Base-by-base conservation (phyloP, 2,797 vertebrate genomes). In the Pelodytes ibericus region DNA sequence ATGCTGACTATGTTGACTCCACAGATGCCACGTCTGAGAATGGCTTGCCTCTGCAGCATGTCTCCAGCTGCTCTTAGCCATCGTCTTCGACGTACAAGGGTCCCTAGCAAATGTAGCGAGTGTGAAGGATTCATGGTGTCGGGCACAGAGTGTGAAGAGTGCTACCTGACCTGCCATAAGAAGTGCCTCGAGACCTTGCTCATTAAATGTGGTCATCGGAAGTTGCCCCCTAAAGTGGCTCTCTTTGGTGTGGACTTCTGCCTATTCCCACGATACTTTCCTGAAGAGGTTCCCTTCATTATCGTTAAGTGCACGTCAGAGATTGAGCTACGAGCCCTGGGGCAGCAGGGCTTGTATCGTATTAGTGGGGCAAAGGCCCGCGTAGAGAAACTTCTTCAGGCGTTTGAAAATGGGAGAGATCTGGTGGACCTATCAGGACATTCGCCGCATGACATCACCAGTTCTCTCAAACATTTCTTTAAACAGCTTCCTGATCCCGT, bases 141-240 rank as follows among this genome's bases (percentile, higher is more conserved):
- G 76, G 95, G 96, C 27, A 86, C 93, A 0, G 96, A 99, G 85
- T 98, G 97, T n/a, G 95, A 95, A 83, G 95, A 98, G 97, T 99
- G 97, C 39, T 91, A 88, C 22, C 63, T 97, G 81, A 87, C 94
- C 30, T 88, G 96, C 80, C 97, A 99, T 90, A 95, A 94, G 87
- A 97, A 95, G 83, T 99, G 97, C 41, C 91, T 97, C 51, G 95
- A 99, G 80, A 89, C 87, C 41, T 94, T 93, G 77, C 92, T 95
- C 79, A 86, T 92, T 3, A 88, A 93, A 81, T 99, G 97, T n/a
- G 96, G 95, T 53, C 87, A 91, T 79, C 87, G 81, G 80, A 94
- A 89, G 72, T 74, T 91, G 11, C 89, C 89, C 0, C 74, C 76
- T 27, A 82, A 89, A 73, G 91, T 88, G 0, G 61, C 89, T 0